Evolutionary conservation across 2,797 vertebrate species (phyloP).

Genomic region (Myoxocephalus aenaeus): DNA sequence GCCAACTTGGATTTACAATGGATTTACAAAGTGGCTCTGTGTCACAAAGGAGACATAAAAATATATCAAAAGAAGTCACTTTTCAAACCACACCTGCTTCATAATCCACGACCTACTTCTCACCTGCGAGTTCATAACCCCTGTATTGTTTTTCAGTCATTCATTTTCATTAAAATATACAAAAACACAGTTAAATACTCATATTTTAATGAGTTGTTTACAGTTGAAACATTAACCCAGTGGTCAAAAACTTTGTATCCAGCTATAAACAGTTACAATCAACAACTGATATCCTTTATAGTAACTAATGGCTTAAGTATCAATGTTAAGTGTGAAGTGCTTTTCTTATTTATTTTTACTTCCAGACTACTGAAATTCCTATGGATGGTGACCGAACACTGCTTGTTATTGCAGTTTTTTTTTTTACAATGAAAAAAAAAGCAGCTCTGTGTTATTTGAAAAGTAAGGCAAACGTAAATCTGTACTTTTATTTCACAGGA

Average conservation of each 20-base stretch:
- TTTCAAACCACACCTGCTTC: background rate
- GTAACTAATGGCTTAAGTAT: background rate
- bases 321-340: background rate
- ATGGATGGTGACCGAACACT: background rate
- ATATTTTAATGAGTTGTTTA: no score
- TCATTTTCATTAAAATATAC: background rate
- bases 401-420: background rate
- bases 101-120: background rate
- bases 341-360: background rate
- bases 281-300: background rate
- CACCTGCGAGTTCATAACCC: background rate
- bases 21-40: constrained; percentile 1
- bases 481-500: background rate
- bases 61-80: background rate
- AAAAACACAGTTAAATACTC: background rate
- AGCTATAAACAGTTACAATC: background rate
- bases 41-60: background rate
- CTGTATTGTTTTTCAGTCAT: background rate
- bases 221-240: background rate
- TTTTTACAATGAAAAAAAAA: background rate
- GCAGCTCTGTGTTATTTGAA: background rate
- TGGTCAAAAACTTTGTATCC: background rate
- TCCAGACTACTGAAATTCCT: background rate
- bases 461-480: background rate
- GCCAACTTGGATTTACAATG: background rate